These are phyloP conservation scores for Equus quagga DNA, from an alignment of 2,113 vertebrate genomes.

Conservation along the genomic window DNA sequence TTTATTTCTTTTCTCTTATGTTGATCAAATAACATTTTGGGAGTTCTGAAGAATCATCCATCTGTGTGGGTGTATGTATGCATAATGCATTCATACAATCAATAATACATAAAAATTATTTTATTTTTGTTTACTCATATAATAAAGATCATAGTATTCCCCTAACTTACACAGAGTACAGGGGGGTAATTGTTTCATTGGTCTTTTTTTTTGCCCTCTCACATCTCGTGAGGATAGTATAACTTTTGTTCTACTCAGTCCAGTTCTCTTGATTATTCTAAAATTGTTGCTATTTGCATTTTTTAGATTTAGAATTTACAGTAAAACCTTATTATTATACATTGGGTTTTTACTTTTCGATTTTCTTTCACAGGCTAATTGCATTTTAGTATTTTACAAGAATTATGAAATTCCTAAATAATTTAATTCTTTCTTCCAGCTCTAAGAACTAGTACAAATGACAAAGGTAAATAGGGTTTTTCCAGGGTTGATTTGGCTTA, in stretches of 20 bases:
- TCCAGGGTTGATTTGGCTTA: not conserved
- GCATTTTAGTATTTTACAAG: not conserved
- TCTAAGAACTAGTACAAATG: not conserved
- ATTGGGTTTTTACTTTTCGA: not conserved
- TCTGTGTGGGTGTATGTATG: not conserved
- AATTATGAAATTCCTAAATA: not conserved
- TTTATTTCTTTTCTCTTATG: not conserved
- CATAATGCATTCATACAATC: not conserved
- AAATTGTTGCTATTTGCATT: not conserved
- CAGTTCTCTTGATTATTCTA: not conserved
- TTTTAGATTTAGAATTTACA: not conserved
- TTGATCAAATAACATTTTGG: not conserved
- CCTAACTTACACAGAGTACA: not conserved
- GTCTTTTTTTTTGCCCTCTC: not conserved
- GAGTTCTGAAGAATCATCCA: not conserved
- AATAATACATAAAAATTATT: not conserved
- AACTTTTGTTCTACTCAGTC: not conserved
- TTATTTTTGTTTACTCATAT: not conserved
- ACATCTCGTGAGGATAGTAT: not conserved
- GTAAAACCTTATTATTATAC: not conserved
- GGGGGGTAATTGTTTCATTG: not conserved
- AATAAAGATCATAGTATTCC: not conserved
- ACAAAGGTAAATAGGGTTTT: not conserved
- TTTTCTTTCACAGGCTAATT: not conserved
- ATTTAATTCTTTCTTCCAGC: not conserved